Conservation (phyloP, 2,113 vertebrate genomes). For the Motacilla tschutschensis region DNA sequence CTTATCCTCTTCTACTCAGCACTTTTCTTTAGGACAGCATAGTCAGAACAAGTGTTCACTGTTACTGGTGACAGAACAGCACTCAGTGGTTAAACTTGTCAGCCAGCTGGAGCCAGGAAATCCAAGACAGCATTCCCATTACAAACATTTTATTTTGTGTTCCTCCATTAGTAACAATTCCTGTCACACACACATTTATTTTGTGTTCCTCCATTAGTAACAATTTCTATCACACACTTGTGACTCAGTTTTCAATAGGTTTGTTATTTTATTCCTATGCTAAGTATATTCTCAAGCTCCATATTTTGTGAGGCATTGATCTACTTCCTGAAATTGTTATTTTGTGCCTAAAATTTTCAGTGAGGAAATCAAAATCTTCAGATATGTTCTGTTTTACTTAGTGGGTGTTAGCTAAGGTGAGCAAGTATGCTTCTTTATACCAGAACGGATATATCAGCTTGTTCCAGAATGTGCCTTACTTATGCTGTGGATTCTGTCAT, state of each 20-base stretch:
- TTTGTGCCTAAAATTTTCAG: not conserved
- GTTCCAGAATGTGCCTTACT: not conserved
- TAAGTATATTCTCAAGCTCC: not conserved
- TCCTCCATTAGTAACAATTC: not conserved
- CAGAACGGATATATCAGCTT: not conserved
- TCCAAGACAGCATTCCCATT: not conserved
- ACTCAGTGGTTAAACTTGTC: not conserved
- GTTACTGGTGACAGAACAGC: not conserved
- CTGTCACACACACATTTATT: not conserved
- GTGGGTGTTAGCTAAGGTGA: not conserved
- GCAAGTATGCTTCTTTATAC: not conserved
- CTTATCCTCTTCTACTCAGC: not conserved
- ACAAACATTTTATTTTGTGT: not conserved
- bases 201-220: not conserved
- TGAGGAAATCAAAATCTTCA: not conserved
- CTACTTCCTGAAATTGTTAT: not conserved
- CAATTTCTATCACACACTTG: not conserved
- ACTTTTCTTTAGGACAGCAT: not conserved
- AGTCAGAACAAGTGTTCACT: not conserved
- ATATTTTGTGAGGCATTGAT: not conserved
- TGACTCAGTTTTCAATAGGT: not conserved
- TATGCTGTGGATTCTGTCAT: not conserved
- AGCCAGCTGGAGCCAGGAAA: not conserved
- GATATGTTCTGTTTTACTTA: not conserved
- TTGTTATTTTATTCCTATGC: not conserved